Evolutionary conservation across 1,140 invertebrate species (phyloP).

Genomic region (Leptestheria dahalacensis): DNA sequence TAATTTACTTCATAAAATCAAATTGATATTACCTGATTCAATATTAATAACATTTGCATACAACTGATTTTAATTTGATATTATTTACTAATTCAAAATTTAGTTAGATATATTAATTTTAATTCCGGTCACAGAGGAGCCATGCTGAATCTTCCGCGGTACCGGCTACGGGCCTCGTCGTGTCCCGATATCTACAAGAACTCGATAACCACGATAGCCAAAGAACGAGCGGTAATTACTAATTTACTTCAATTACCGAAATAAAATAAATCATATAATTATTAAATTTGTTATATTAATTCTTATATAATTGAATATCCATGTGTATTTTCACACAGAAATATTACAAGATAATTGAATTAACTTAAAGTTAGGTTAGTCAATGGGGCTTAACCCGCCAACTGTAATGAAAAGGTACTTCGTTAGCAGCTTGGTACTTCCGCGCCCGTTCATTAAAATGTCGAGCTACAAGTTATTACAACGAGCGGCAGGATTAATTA

Average conservation of each 20-base stretch:
- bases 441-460: too few species aligned
- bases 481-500: too few species aligned
- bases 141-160: constrained; percentile 60
- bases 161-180: constrained; percentile 65
- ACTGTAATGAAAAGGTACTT: too few species aligned
- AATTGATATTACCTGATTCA: constrained; percentile 4
- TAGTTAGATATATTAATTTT: constrained; percentile 9
- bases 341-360: constrained; percentile 4
- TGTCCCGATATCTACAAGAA: constrained; percentile 81
- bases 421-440: too few species aligned
- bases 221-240: constrained; percentile 46
- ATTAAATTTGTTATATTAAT: too few species aligned
- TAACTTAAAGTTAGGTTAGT: too few species aligned
- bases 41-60: not conserved
- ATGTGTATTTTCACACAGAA: not conserved
- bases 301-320: constrained; percentile 10
- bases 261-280: not conserved
- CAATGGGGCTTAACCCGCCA: too few species aligned
- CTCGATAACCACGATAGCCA: constrained; percentile 68
- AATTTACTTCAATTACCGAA: not conserved
- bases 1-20: constrained; percentile 7
- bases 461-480: too few species aligned
- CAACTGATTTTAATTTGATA: not conserved
- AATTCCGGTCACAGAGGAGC: constrained; percentile 69
- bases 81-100: not conserved